Conservation (phyloP, 2,113 vertebrate species). For the Pan paniscus region DNA sequence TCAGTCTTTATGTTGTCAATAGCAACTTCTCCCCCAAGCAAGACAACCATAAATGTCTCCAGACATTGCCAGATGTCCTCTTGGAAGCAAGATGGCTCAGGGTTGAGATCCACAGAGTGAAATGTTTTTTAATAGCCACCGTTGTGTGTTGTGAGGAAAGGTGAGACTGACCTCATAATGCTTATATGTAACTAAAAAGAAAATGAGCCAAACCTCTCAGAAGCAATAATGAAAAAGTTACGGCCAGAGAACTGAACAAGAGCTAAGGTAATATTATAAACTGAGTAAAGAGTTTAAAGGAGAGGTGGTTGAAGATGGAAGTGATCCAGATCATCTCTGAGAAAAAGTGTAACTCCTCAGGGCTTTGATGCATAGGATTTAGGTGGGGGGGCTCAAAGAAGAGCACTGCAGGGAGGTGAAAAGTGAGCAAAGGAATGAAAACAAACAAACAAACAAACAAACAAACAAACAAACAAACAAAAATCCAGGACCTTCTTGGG, state of each 20-base stretch:
- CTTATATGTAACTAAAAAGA: neutral
- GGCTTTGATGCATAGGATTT: neutral
- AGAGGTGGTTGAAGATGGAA: neutral
- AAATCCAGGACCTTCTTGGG: neutral
- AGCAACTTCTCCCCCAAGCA: neutral
- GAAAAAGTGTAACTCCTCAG: neutral
- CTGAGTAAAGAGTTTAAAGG: neutral
- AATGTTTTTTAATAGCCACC: neutral
- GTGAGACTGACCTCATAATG: neutral
- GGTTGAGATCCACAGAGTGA: neutral
- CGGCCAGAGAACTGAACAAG: neutral
- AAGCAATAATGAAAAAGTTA: neutral
- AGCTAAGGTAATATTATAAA: neutral
- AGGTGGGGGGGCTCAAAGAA: neutral
- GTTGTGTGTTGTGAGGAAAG: neutral
- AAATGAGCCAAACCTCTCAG: neutral
- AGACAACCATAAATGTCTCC: neutral
- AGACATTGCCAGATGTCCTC: neutral
- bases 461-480: neutral
- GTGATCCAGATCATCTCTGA: neutral
- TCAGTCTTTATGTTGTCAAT: neutral
- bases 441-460: neutral
- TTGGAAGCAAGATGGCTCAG: neutral
- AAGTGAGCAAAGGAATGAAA: neutral
- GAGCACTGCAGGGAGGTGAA: neutral